A percentile compares a stretch with the other conserved stretches of the same genome.
phyloP scores from a whole-genome alignment of 2,797 vertebrate species.

The Acrossocheilus fasciatus region DNA sequence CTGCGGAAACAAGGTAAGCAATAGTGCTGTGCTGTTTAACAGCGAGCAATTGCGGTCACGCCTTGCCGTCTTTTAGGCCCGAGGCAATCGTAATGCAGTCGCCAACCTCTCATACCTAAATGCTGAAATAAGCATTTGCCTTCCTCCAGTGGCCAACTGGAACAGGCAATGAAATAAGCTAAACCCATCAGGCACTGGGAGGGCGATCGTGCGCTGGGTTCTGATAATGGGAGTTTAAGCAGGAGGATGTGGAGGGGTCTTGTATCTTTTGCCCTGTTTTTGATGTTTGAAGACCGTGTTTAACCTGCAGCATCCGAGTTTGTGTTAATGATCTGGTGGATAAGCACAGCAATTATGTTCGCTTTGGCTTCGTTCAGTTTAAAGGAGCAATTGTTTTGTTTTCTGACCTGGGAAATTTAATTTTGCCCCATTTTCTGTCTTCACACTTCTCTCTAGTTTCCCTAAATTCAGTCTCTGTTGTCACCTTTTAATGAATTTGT shows the following conservation, averaged over 20 bases:
- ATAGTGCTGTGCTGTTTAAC: slow-evolving; percentile 69
- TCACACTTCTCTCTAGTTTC: background rate
- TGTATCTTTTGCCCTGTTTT: background rate
- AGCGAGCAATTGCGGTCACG: slow-evolving; percentile 77
- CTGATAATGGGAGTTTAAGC: slow-evolving; percentile 22
- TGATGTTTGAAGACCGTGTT: background rate
- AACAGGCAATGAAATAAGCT: slow-evolving; percentile 65
- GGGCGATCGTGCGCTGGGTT: slow-evolving; percentile 48
- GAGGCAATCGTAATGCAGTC: slow-evolving; percentile 73
- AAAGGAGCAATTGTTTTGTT: background rate
- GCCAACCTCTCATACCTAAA: slow-evolving; percentile 68
- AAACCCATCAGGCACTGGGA: slow-evolving; percentile 11
- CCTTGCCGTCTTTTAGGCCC: slow-evolving; percentile 71
- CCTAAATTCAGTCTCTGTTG: background rate
- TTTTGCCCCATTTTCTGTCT: background rate
- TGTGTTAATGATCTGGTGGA: slow-evolving; percentile 17
- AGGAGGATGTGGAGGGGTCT: background rate
- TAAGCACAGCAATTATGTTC: background rate
- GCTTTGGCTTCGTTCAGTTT: background rate
- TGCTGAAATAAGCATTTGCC: slow-evolving; percentile 80
- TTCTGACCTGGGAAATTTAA: background rate
- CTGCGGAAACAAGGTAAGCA: slow-evolving; percentile 89
- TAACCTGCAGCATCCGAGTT: background rate
- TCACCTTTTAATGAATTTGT: background rate
- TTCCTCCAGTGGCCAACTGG: slow-evolving; percentile 69